Conservation (phyloP, 2,888 invertebrate species). For the Heliconius hortense region DNA sequence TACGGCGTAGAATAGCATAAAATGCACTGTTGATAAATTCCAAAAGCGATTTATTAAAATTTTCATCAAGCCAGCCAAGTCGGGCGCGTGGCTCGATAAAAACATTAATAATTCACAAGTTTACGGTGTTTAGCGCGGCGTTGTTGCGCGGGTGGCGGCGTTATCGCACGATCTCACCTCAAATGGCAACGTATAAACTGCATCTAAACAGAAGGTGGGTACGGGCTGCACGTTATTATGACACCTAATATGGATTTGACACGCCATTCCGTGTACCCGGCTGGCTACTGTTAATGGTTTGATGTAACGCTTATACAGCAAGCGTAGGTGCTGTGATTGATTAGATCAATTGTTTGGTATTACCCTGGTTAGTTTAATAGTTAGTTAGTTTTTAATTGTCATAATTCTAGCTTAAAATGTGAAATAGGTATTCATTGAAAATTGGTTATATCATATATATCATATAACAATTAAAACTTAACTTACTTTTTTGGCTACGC, state of each 20-base stretch:
- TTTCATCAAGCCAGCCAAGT: slow-evolving; percentile 73
- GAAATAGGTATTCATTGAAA: not conserved
- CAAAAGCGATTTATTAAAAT: slow-evolving; percentile 74
- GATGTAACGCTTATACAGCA: slow-evolving; percentile 49
- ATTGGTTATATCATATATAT: not conserved
- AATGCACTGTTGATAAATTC: slow-evolving; percentile 58
- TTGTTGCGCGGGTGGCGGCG: slow-evolving; percentile 65
- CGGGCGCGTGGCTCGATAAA: slow-evolving; percentile 64
- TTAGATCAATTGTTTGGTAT: slow-evolving; percentile 47
- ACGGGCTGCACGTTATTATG: slow-evolving; percentile 64
- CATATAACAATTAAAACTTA: not conserved
- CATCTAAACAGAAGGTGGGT: slow-evolving; percentile 62
- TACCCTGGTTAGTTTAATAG: slow-evolving; percentile 26
- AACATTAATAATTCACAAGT: slow-evolving; percentile 80
- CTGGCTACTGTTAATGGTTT: slow-evolving; percentile 58
- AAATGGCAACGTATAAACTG: slow-evolving; percentile 67
- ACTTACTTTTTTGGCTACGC: not conserved
- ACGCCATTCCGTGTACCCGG: slow-evolving; percentile 65
- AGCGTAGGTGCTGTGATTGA: slow-evolving; percentile 58
- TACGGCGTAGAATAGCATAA: slow-evolving; percentile 31
- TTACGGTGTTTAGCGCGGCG: slow-evolving; percentile 76
- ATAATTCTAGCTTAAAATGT: not conserved
- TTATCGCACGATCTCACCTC: slow-evolving; percentile 68
- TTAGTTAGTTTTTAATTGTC: not conserved
- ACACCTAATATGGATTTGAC: slow-evolving; percentile 76